These are phyloP conservation scores for Agonopterix heracliana DNA, from an alignment of 2,888 invertebrate genomes.

Conservation along the genomic window DNA sequence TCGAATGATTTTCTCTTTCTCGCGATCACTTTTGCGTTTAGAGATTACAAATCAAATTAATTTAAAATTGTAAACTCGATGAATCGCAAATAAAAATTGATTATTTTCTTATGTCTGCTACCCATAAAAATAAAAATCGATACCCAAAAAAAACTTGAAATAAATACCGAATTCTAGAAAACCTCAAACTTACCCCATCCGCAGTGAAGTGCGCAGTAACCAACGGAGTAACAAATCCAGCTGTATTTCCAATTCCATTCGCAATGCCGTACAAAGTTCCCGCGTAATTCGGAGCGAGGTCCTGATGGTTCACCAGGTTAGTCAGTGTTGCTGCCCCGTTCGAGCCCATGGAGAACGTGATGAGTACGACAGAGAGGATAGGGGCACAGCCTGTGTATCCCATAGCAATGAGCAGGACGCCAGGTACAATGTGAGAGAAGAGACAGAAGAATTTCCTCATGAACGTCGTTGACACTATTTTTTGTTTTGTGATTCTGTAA, in stretches of 20 bases:
- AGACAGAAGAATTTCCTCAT: constrained; percentile 81
- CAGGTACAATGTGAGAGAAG: constrained; percentile 77
- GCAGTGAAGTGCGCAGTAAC: constrained; percentile 81
- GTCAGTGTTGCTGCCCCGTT: constrained; percentile 79
- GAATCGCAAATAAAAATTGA: no score
- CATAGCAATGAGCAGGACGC: constrained; percentile 67
- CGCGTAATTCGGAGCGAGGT: constrained; percentile 86
- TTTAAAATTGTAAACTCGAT: no score
- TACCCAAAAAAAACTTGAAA: no score
- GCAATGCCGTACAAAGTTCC: constrained; percentile 86
- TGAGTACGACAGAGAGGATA: constrained; percentile 78
- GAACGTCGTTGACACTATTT: constrained; percentile 64
- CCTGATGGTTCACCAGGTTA: constrained; percentile 81
- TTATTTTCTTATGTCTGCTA: no score
- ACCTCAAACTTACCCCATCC: constrained; percentile 60
- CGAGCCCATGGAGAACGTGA: constrained; percentile 81
- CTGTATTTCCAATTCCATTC: constrained; percentile 82
- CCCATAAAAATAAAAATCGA: no score
- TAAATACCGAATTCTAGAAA: no score
- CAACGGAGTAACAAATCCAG: constrained; percentile 83
- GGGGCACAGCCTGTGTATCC: constrained; percentile 79
- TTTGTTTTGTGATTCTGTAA: constrained; percentile 65
- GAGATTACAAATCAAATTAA: no score
- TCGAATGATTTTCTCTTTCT: no score
- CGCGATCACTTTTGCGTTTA: no score